These are phyloP conservation scores for Fistularia commersonii DNA, from an alignment of 2,797 vertebrate species.

Conservation along the genomic window DNA sequence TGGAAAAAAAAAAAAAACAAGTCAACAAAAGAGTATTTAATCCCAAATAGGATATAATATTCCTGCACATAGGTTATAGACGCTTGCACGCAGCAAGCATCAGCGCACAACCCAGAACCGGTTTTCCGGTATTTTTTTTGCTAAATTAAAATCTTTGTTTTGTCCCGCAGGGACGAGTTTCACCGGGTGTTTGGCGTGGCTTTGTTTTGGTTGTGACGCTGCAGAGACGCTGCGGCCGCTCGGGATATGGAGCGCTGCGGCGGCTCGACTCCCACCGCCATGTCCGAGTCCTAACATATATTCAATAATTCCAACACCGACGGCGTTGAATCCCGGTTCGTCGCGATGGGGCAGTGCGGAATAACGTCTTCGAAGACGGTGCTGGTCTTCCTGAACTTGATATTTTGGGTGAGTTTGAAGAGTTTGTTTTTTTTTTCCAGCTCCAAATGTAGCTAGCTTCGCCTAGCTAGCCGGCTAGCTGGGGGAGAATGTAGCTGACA, in stretches of 20 bases:
- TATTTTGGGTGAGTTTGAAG: conserved; percentile 87
- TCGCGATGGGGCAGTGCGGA: conserved; percentile 89
- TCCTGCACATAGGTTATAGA: too few species aligned
- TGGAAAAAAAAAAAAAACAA: too few species aligned
- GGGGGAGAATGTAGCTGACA: neutral
- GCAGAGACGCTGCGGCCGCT: neutral
- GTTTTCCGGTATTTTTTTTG: too few species aligned
- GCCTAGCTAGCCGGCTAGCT: conserved; percentile 7
- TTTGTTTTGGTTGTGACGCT: neutral
- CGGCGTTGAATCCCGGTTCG: conserved; percentile 4
- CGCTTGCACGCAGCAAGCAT: too few species aligned
- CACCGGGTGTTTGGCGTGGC: neutral
- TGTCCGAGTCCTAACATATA: conserved; percentile 36
- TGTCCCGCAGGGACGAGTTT: too few species aligned
- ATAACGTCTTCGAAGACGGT: conserved; percentile 96
- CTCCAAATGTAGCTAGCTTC: too few species aligned
- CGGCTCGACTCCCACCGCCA: conserved; percentile 16
- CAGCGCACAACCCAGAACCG: too few species aligned
- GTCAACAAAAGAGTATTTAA: too few species aligned
- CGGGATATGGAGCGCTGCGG: conserved; percentile 18
- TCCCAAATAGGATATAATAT: too few species aligned
- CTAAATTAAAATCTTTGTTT: too few species aligned
- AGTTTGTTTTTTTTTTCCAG: conserved; percentile 13
- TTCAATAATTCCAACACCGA: conserved; percentile 1
- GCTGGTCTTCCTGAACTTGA: conserved; percentile 92